Conservation (phyloP, 2,797 vertebrate genomes). For the Dicrostonyx torquatus region DNA sequence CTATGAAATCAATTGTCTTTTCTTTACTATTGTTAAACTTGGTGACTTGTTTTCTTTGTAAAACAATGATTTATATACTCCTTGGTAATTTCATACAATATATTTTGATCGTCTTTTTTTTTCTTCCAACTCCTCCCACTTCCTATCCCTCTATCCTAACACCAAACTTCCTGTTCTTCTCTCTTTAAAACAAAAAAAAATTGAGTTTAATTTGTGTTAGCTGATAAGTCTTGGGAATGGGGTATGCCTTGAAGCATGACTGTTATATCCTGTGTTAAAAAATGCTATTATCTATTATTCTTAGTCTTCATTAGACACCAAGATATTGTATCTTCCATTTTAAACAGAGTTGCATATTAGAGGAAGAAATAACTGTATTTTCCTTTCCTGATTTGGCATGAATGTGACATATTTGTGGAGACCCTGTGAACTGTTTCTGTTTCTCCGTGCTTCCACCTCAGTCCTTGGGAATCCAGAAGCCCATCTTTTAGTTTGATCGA, state of each 20-base stretch:
- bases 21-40: slow-evolving; percentile 36
- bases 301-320: slow-evolving; percentile 31
- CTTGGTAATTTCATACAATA: too few relatives aligned
- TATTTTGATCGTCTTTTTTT: not conserved
- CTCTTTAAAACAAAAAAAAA: not conserved
- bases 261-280: not conserved
- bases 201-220: not conserved
- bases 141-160: not conserved
- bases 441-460: not conserved
- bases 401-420: not conserved
- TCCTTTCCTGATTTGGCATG: slow-evolving; percentile 2
- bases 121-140: too few relatives aligned
- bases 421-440: not conserved
- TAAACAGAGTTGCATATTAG: slow-evolving; percentile 5
- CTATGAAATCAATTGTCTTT: slow-evolving; percentile 1
- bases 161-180: not conserved
- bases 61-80: not conserved
- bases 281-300: not conserved
- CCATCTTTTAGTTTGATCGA: not conserved
- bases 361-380: not conserved
- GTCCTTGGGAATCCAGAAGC: not conserved
- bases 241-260: not conserved
- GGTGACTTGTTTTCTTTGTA: not conserved
- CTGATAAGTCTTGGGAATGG: not conserved
- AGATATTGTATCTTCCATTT: slow-evolving; percentile 29